phyloP scores from a whole-genome alignment of 2,797 vertebrate species.

The Pitangus sulphuratus region DNA sequence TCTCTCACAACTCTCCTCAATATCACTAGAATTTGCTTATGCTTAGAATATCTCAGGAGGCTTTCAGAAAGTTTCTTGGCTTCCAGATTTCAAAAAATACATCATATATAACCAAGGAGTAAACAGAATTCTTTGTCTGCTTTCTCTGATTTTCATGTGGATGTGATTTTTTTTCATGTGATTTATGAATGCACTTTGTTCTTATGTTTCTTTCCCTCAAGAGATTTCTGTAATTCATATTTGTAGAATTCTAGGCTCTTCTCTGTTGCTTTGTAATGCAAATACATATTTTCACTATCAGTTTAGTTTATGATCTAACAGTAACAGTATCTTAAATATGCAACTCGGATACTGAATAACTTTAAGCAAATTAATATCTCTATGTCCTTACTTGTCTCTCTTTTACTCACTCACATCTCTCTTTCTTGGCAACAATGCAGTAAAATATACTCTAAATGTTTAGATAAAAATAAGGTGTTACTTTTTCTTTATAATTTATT shows the following conservation, averaged over 20 bases:
- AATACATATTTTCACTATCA: neutral
- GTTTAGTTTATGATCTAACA: neutral
- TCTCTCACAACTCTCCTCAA: neutral
- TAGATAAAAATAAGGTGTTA: neutral
- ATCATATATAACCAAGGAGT: neutral
- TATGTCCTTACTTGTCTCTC: neutral
- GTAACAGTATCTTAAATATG: neutral
- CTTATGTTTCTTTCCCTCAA: neutral
- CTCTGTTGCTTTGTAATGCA: constrained; percentile 2
- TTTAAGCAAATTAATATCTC: neutral
- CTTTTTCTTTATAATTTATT: neutral
- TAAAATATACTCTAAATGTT: neutral
- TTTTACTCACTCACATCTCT: neutral
- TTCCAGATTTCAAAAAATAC: neutral
- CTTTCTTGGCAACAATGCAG: neutral
- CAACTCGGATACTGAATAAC: neutral
- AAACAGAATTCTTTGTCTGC: neutral
- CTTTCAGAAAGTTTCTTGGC: neutral
- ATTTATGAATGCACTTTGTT: neutral
- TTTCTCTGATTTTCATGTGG: neutral
- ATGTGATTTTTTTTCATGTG: neutral
- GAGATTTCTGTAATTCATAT: constrained; percentile 16
- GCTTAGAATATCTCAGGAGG: neutral
- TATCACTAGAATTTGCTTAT: neutral
- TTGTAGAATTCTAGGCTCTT: neutral